phyloP scores from a whole-genome alignment of 2,113 vertebrate genomes.

The Pungitius pungitius region DNA sequence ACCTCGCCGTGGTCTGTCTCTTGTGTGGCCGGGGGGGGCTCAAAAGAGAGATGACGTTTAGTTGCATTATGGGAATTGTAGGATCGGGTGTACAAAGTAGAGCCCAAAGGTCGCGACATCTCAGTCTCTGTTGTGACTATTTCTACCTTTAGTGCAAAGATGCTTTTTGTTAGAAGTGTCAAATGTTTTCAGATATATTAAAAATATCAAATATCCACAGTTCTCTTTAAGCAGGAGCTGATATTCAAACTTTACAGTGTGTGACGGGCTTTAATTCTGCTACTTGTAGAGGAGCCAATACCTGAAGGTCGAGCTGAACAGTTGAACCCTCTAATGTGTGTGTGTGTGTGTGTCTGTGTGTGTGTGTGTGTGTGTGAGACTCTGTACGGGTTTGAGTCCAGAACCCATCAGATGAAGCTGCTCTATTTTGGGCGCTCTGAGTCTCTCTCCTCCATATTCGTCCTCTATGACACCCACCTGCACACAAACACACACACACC shows the following conservation, averaged over 20 bases:
- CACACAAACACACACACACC: neutral
- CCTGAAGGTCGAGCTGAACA: slow-evolving; percentile 37
- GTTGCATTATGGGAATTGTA: slow-evolving; percentile 6
- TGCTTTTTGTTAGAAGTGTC: neutral
- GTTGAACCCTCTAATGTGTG: slow-evolving; percentile 28
- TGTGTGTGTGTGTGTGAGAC: slow-evolving; percentile 7
- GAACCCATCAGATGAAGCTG: slow-evolving; percentile 57
- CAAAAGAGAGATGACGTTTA: neutral
- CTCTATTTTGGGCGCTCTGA: slow-evolving; percentile 61
- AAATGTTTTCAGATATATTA: neutral
- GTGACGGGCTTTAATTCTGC: neutral
- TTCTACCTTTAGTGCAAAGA: too few relatives aligned
- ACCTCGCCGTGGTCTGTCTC: neutral
- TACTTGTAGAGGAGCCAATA: neutral
- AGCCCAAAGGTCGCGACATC: neutral
- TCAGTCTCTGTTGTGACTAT: too few relatives aligned
- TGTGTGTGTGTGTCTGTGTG: slow-evolving; percentile 20
- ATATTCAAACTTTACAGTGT: neutral
- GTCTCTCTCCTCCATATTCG: slow-evolving; percentile 18
- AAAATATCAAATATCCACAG: neutral
- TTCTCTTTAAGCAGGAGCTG: neutral
- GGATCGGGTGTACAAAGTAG: neutral
- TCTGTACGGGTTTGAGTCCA: slow-evolving; percentile 44
- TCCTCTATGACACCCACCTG: slow-evolving; percentile 21
- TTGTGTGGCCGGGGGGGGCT: neutral